Evolutionary conservation across 92 coral and sea anemone species (phyloP), one percentile per base, ranked within the genome.

Genomic region (Phenganax stokvisi): DNA sequence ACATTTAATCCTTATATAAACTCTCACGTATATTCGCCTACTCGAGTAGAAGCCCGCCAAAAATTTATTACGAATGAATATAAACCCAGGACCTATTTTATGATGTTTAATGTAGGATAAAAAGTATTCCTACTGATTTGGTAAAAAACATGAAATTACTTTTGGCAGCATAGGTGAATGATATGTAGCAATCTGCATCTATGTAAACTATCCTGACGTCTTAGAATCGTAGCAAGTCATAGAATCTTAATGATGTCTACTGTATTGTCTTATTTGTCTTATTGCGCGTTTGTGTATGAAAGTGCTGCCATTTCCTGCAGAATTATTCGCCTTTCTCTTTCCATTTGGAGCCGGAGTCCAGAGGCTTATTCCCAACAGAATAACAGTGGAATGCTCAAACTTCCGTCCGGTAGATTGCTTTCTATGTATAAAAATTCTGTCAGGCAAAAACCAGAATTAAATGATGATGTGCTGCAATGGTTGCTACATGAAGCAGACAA

Each of bases 321-420:
- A 25, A 47, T 68, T 9, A 68, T 68, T 47, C 73, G 73, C 73
- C 73, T 68, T 25, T 68, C 51, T 47, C 54, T 68, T 8, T 68
- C 73, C 51, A 68, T 68, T 68, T 68, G 73, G 73, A 68, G 73
- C 47, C 10, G 54, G n/a, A 68, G 73, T 68, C 73, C 73, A 8
- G 54, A 68, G 0, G 54, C 54, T 9, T 68, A 68, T 25, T 7
- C 10, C 12, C 51, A 68, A 68, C 8, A 11, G 12, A 68, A 68
- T 1, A n/a, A 10, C 8, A 74, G 64, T 83, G 81, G 72, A 51
- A 57, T 83, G 73, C 51, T 83, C 0, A 83, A 27, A 29, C 81
- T 72, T 37, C 85, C 81, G 57, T 83, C 85, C 15, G 80, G 85
- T 17, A 31, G 85, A 67, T 80, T 83, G 56, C 76, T 74, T 15